Conservation (phyloP, 2,888 invertebrate species). For the Adineta ricciae region DNA sequence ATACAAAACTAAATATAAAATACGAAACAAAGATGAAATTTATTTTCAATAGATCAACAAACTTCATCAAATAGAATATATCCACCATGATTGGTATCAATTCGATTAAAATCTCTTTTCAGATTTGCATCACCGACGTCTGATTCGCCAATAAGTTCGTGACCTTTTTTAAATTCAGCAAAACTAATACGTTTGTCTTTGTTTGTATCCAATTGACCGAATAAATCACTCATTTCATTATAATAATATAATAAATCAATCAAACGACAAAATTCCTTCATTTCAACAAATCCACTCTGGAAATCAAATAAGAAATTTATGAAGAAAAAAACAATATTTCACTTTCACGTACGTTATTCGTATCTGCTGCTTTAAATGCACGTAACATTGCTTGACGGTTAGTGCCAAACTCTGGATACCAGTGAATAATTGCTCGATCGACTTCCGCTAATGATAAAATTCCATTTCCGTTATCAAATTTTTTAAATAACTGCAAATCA, state of each 20-base stretch:
- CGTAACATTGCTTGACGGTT: background rate
- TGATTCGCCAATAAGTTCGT: background rate
- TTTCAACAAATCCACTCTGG: background rate
- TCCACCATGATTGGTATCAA: slow-evolving; percentile 1
- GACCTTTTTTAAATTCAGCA: background rate
- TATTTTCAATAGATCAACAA: background rate
- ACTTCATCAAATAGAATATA: slow-evolving; percentile 21
- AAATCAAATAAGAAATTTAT: background rate
- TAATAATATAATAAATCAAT: background rate
- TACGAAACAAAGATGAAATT: background rate
- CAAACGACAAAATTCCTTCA: background rate
- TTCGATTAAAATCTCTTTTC: background rate
- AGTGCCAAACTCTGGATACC: background rate
- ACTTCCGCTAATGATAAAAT: slow-evolving; percentile 6
- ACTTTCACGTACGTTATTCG: background rate
- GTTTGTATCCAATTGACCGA: background rate
- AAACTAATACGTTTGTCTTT: background rate
- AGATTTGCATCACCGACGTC: background rate
- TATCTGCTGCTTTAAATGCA: background rate
- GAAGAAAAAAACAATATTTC: background rate
- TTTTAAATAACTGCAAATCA: background rate
- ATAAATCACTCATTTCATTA: background rate
- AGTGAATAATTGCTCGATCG: background rate
- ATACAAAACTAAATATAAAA: background rate
- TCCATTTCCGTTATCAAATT: slow-evolving; percentile 2